These are phyloP conservation scores for Ametastegia equiseti DNA, from an alignment of 2,888 invertebrate species.

Conservation along the genomic window DNA sequence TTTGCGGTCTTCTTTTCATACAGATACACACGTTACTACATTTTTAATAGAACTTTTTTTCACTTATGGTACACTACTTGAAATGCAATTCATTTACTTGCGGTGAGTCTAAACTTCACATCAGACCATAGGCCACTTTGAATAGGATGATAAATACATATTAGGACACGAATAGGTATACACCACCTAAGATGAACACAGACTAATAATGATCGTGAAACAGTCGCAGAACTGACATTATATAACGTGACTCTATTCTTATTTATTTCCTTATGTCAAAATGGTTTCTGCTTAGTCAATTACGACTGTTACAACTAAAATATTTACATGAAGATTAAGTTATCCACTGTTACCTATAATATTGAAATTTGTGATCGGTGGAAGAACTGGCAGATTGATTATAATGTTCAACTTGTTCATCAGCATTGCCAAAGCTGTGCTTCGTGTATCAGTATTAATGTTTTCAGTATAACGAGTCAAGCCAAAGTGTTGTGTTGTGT, in stretches of 20 bases:
- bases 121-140: not conserved
- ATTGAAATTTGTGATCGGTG: not conserved
- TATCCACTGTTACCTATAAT: no score
- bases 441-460: not conserved
- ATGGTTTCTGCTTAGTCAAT: no score
- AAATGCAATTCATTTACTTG: not conserved
- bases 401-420: not conserved
- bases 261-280: not conserved
- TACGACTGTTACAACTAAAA: not conserved
- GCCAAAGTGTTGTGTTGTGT: slow-evolving; percentile 2
- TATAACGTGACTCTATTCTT: not conserved
- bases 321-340: no score
- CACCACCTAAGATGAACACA: not conserved
- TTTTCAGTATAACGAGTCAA: not conserved
- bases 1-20: not conserved
- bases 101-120: not conserved
- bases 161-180: not conserved
- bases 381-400: not conserved
- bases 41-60: not conserved
- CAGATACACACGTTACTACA: not conserved
- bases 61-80: not conserved
- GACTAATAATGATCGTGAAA: not conserved
- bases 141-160: not conserved
- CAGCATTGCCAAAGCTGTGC: not conserved
- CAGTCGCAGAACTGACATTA: not conserved